A percentile compares a stretch with the other conserved stretches of the same genome.
Conservation (phyloP, 2,797 vertebrate genomes). For the Aselliscus stoliczkanus region DNA sequence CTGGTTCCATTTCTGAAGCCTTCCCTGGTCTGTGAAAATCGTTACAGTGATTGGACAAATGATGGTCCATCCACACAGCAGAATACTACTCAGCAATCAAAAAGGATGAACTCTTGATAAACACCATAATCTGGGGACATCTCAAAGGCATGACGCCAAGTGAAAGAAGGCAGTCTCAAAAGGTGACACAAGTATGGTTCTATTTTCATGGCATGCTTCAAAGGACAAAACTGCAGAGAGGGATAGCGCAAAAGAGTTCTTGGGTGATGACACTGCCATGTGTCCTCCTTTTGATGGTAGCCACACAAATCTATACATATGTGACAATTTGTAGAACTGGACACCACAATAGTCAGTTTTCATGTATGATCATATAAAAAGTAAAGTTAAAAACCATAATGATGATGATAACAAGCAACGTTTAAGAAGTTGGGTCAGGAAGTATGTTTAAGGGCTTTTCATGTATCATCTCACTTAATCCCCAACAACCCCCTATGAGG, state of each 20-base stretch:
- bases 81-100: neutral
- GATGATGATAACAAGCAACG: accelerated
- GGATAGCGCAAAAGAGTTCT: neutral
- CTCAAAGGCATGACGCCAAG: neutral
- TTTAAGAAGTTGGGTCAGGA: neutral
- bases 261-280: too few relatives aligned
- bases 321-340: neutral
- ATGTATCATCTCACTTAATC: neutral
- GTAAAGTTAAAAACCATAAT: neutral
- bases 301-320: neutral
- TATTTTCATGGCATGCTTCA: neutral
- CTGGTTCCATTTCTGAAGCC: neutral
- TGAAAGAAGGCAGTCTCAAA: neutral
- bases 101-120: neutral
- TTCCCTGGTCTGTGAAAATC: neutral
- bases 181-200: neutral
- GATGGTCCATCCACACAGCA: accelerated
- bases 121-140: neutral
- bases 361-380: neutral
- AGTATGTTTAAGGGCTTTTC: too few relatives aligned
- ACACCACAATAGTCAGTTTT: neutral
- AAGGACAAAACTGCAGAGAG: neutral
- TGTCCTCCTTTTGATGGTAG: neutral
- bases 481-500: neutral
- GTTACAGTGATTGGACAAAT: neutral